phyloP scores from a whole-genome alignment of 2,113 vertebrate species.

The Dipodomys merriami region DNA sequence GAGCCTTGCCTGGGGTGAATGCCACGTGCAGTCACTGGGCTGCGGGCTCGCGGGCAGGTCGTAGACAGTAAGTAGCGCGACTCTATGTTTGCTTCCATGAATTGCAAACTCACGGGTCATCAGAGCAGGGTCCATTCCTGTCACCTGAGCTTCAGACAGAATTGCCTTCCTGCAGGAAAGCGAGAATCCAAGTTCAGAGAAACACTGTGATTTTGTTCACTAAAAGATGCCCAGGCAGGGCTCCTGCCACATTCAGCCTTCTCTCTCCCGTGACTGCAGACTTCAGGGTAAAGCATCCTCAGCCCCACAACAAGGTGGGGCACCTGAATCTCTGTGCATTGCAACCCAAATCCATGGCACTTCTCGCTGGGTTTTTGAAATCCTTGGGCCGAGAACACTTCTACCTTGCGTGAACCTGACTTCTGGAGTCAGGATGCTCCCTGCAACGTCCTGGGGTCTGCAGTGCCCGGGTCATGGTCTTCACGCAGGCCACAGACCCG shows the following conservation, averaged over 20 bases:
- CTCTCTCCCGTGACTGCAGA: background rate
- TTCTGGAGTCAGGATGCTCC: background rate
- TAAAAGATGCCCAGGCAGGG: background rate
- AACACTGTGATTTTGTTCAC: background rate
- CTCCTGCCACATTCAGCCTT: background rate
- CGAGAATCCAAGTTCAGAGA: background rate
- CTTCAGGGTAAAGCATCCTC: background rate
- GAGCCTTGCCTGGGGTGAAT: rapidly evolving
- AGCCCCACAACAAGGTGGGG: background rate
- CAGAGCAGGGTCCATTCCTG: background rate
- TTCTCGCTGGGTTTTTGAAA: background rate
- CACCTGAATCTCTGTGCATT: too few relatives aligned
- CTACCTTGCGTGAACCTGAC: background rate
- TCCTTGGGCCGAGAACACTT: background rate
- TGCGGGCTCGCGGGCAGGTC: too few relatives aligned
- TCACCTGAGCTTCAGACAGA: background rate
- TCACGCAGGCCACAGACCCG: background rate
- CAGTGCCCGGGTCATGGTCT: too few relatives aligned
- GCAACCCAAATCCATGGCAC: background rate
- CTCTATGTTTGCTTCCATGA: rapidly evolving
- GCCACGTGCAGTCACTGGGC: too few relatives aligned
- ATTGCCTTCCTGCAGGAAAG: background rate
- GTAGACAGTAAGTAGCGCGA: rapidly evolving
- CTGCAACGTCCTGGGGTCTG: too few relatives aligned
- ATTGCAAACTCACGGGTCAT: background rate